phyloP scores from a whole-genome alignment of 2,797 vertebrate genomes.

The Characodon lateralis region DNA sequence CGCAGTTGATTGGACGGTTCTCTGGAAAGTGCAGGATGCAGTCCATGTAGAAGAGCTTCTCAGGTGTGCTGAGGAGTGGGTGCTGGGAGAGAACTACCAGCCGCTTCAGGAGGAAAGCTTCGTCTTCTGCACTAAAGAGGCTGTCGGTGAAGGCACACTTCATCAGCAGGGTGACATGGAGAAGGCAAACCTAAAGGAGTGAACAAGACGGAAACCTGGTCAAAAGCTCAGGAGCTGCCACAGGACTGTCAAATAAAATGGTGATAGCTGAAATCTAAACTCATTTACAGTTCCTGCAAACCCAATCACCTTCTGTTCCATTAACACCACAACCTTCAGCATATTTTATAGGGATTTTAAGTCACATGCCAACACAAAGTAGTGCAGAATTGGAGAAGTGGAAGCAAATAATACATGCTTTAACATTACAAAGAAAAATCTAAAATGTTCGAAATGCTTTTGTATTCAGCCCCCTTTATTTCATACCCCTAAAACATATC shows the following conservation, averaged over 20 bases:
- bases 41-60: conserved; percentile 88
- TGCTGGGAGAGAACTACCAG: conserved; percentile 87
- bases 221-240: neutral
- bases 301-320: no score
- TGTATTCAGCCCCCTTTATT: neutral
- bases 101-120: conserved; percentile 85
- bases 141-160: conserved; percentile 89
- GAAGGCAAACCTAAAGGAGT: conserved; percentile 68
- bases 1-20: conserved; percentile 85
- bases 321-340: neutral
- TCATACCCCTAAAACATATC: no score
- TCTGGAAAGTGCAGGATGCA: conserved; percentile 89
- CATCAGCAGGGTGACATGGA: conserved; percentile 86
- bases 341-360: neutral
- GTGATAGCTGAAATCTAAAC: neutral
- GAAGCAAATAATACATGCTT: neutral
- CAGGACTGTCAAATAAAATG: neutral
- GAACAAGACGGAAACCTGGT: neutral
- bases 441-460: neutral
- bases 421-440: neutral
- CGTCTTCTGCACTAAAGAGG: conserved; percentile 88
- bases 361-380: neutral
- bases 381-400: neutral
- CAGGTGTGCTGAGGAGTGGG: conserved; percentile 74
- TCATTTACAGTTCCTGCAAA: neutral